Percentiles rank a stretch among this genome's conserved stretches.
Evolutionary conservation across 2,797 vertebrate species (phyloP).

Genomic region (Potorous gilbertii): DNA sequence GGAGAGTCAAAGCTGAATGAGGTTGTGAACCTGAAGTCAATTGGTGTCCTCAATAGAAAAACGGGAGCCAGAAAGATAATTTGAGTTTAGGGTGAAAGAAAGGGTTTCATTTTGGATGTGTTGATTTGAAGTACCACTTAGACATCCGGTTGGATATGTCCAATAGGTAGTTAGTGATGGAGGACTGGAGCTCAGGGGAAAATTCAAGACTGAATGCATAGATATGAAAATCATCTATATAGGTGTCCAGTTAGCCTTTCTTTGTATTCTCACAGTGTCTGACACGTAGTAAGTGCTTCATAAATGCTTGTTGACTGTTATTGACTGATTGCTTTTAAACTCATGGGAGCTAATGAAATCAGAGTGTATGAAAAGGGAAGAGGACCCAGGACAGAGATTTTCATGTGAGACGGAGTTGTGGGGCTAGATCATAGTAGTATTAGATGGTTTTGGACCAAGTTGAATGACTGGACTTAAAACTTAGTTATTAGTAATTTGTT

Average conservation of each 20-base stretch:
- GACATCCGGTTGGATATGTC: background rate
- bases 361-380: background rate
- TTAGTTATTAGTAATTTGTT: background rate
- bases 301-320: background rate
- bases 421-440: background rate
- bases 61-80: background rate
- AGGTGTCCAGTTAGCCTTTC: background rate
- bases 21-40: background rate
- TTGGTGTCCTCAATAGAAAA: background rate
- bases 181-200: background rate
- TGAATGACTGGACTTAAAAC: background rate
- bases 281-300: background rate
- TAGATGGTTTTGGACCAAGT: background rate
- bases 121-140: background rate
- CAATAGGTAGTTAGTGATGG: background rate
- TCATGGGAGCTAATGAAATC: background rate
- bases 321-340: background rate
- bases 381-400: background rate
- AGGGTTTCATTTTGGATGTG: background rate
- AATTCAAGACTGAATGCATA: too few relatives aligned
- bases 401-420: background rate
- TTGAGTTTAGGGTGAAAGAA: background rate
- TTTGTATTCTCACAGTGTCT: constrained; percentile 5
- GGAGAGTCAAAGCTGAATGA: background rate
- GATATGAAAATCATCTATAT: background rate